Percentiles rank a stretch among this genome's conserved stretches.
phyloP scores from a whole-genome alignment of 2,113 vertebrate species.

The Eulemur rufifrons region DNA sequence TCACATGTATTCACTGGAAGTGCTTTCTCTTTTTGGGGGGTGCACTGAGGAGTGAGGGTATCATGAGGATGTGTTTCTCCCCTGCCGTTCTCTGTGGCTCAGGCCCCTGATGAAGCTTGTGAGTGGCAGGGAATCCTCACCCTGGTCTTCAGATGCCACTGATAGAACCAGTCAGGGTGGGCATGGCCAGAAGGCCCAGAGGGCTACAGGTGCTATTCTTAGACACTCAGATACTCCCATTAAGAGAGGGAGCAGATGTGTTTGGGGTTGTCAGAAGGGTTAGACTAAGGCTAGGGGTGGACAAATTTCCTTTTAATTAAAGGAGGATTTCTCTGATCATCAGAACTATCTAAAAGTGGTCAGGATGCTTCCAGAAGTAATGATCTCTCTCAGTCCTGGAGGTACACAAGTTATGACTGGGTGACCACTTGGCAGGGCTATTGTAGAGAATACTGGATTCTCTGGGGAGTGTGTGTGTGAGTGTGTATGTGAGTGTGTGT shows the following conservation, averaged over 20 bases:
- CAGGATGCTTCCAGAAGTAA: not conserved
- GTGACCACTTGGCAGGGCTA: not conserved
- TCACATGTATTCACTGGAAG: not conserved
- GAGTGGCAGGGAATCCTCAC: not conserved
- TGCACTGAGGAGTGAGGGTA: accelerated
- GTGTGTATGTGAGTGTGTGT: not conserved
- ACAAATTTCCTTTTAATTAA: not conserved
- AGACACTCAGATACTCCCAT: too few species aligned
- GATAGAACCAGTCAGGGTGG: not conserved
- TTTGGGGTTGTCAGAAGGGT: not conserved
- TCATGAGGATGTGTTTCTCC: not conserved
- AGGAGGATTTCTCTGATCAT: not conserved
- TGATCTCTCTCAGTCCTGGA: not conserved
- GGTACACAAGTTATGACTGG: not conserved
- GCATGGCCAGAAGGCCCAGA: not conserved
- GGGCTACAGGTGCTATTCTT: not conserved
- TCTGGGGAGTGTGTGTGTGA: not conserved
- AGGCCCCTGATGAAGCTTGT: not conserved
- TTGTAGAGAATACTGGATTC: not conserved
- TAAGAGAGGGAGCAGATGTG: not conserved
- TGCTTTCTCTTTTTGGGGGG: not conserved
- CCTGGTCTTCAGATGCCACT: not conserved
- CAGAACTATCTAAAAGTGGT: not conserved
- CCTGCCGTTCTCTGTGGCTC: not conserved
- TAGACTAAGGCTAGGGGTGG: not conserved